A percentile compares a stretch with the other conserved stretches of the same genome.
phyloP scores from a whole-genome alignment of 2,113 vertebrate species.

The Sardina pilchardus region DNA sequence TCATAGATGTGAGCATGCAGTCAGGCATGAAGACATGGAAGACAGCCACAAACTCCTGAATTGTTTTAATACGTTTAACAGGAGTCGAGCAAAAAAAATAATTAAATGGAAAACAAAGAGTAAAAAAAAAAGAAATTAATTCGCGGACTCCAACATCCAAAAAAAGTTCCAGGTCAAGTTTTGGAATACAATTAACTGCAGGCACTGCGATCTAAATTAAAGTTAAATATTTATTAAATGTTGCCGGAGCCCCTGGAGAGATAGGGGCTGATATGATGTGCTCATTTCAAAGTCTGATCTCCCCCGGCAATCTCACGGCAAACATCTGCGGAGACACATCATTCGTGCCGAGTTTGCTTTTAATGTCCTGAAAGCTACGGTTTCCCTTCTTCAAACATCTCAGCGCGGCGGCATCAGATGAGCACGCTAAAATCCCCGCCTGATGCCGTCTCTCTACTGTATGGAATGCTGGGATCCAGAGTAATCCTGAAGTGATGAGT shows the following conservation, averaged over 20 bases:
- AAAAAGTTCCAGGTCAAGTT: conserved; percentile 19
- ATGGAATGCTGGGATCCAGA: neutral
- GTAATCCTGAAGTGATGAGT: conserved; percentile 9
- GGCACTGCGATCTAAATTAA: conserved; percentile 31
- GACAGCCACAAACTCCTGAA: neutral
- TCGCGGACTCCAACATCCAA: neutral
- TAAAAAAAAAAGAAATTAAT: conserved; percentile 25
- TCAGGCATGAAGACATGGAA: neutral
- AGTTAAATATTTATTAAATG: conserved; percentile 46
- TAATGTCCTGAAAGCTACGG: neutral
- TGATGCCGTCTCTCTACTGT: neutral
- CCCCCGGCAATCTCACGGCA: conserved; percentile 12
- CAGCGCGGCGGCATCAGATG: neutral
- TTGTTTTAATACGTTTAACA: conserved; percentile 18
- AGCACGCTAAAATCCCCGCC: neutral
- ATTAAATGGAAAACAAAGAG: too few relatives aligned
- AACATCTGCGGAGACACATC: conserved; percentile 13
- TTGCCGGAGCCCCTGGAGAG: conserved; percentile 25
- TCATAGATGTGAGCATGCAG: neutral
- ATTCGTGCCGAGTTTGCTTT: conserved; percentile 16
- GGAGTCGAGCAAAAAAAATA: conserved; percentile 7
- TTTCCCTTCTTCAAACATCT: conserved; percentile 2
- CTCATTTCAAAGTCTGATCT: conserved; percentile 42
- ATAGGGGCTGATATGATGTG: conserved; percentile 26
- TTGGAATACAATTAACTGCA: conserved; percentile 17